Percentiles rank a stretch among this genome's conserved stretches.
These are phyloP conservation scores for Leuciscus waleckii DNA, from an alignment of 2,797 vertebrate species.

Conservation along the genomic window DNA sequence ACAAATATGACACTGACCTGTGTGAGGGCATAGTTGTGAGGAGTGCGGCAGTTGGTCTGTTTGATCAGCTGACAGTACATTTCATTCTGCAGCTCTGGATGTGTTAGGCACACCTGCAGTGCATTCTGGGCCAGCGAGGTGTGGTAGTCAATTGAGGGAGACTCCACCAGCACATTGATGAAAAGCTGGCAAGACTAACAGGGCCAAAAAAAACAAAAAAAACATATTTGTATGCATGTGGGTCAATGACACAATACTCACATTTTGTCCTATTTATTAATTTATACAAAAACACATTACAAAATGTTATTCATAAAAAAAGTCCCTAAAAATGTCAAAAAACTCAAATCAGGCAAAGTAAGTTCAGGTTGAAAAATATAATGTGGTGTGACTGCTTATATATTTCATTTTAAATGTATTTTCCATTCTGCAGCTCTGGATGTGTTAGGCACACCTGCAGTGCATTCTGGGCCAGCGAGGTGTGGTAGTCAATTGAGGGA, in stretches of 20 bases:
- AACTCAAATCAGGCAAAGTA: background rate
- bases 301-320: background rate
- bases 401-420: background rate
- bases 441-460: slow-evolving; percentile 94
- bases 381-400: no score
- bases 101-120: slow-evolving; percentile 92
- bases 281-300: no score
- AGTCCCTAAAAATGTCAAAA: background rate
- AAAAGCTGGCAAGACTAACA: slow-evolving; percentile 94
- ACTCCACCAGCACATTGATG: slow-evolving; percentile 94
- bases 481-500: slow-evolving; percentile 92
- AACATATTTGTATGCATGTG: background rate
- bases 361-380: no score
- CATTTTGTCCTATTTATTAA: background rate
- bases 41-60: slow-evolving; percentile 85
- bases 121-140: slow-evolving; percentile 94
- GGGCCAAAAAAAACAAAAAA: slow-evolving; percentile 25
- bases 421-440: slow-evolving; percentile 90
- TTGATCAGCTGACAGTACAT: slow-evolving; percentile 96
- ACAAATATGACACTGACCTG: slow-evolving; percentile 80
- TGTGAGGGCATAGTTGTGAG: slow-evolving; percentile 87
- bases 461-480: slow-evolving; percentile 92
- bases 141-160: slow-evolving; percentile 92
- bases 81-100: slow-evolving; percentile 93
- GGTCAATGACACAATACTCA: background rate